Conservation (phyloP, 2,797 vertebrate genomes). For the Falco biarmicus region DNA sequence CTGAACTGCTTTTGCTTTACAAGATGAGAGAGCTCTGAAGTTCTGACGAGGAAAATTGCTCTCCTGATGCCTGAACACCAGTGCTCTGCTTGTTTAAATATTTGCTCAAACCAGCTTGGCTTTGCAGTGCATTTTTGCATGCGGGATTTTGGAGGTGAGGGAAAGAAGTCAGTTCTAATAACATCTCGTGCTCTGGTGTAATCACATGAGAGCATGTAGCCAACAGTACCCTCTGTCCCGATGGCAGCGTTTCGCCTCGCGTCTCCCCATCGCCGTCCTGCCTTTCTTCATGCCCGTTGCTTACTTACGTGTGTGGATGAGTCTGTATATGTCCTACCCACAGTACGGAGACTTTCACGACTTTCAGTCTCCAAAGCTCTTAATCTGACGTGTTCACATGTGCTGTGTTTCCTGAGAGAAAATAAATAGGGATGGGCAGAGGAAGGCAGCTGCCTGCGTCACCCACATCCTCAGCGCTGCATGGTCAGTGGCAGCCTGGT, state of each 20-base stretch:
- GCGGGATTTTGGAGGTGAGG: not conserved
- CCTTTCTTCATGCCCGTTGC: not conserved
- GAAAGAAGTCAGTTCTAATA: slow-evolving; percentile 6
- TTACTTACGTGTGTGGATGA: not conserved
- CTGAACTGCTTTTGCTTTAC: not conserved
- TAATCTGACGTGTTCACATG: slow-evolving; percentile 1
- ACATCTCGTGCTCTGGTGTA: not conserved
- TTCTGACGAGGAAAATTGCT: slow-evolving; percentile 16
- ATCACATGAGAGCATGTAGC: not conserved
- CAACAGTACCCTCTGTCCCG: not conserved
- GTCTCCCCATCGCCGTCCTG: not conserved
- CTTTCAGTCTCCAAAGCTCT: not conserved
- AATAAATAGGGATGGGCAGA: not conserved
- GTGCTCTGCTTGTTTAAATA: slow-evolving; percentile 26
- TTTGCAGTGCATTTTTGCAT: not conserved
- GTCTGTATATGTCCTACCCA: not conserved
- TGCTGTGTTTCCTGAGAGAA: slow-evolving; percentile 40
- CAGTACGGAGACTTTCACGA: not conserved
- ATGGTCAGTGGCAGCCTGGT: accelerated
- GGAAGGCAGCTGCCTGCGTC: not conserved
- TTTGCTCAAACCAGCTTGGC: slow-evolving; percentile 12
- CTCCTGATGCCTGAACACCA: slow-evolving; percentile 3
- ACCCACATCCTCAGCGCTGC: not conserved
- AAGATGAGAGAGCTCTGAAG: not conserved
- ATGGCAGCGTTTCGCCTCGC: not conserved